phyloP scores from a whole-genome alignment of 1,140 invertebrate genomes.

The Drosophila yakuba region DNA sequence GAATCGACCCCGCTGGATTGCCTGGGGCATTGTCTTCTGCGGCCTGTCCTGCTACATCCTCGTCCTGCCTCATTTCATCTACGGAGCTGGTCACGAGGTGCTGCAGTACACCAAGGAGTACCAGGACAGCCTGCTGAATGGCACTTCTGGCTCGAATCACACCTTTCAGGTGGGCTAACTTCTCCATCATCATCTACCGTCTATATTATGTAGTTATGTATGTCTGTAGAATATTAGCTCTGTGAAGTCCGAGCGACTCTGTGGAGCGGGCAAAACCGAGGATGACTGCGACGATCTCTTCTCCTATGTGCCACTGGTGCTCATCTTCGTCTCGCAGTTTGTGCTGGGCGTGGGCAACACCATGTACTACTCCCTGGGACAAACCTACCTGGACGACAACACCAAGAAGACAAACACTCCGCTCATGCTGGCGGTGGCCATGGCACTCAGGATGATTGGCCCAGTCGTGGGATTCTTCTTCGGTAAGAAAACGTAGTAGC shows the following conservation, averaged over 20 bases:
- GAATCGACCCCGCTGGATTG: slow-evolving; percentile 89
- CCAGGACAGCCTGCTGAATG: slow-evolving; percentile 41
- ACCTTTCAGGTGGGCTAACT: slow-evolving; percentile 45
- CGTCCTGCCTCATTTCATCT: slow-evolving; percentile 89
- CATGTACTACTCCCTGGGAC: slow-evolving; percentile 88
- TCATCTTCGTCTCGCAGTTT: slow-evolving; percentile 89
- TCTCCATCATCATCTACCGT: not conserved
- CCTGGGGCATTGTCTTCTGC: slow-evolving; percentile 87
- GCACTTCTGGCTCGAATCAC: slow-evolving; percentile 20
- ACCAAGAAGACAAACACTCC: slow-evolving; percentile 89
- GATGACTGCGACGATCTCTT: slow-evolving; percentile 85
- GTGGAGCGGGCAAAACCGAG: slow-evolving; percentile 42
- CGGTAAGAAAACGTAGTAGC: slow-evolving; percentile 32
- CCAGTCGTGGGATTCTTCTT: slow-evolving; percentile 80
- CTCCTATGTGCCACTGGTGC: slow-evolving; percentile 86
- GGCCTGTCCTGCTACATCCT: slow-evolving; percentile 88
- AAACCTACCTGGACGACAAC: slow-evolving; percentile 90
- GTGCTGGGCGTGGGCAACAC: slow-evolving; percentile 89
- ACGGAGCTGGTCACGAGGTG: slow-evolving; percentile 87
- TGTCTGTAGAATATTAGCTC: slow-evolving; percentile 46
- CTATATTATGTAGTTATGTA: no score
- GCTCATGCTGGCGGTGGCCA: slow-evolving; percentile 85
- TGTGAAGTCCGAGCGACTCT: slow-evolving; percentile 60
- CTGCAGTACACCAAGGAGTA: slow-evolving; percentile 85
- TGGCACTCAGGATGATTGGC: slow-evolving; percentile 79